Conservation (phyloP, 1,140 invertebrate genomes). For the Tribolium castaneum region DNA sequence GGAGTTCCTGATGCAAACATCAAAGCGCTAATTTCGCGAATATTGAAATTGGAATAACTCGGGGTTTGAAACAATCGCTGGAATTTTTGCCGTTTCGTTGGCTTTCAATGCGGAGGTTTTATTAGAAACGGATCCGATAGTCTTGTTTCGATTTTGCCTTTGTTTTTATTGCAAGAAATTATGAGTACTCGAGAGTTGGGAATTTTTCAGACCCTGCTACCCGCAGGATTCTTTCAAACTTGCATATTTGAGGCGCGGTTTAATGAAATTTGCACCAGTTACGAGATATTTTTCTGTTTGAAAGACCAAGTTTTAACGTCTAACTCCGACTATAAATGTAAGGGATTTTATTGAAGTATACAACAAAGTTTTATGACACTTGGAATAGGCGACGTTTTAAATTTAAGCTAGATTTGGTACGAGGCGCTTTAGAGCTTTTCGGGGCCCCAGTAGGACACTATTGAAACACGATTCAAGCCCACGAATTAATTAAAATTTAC, state of each 20-base stretch:
- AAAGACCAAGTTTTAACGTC: no score
- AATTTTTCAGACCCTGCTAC: background rate
- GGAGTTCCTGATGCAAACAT: background rate
- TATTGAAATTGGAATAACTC: slow-evolving; percentile 31
- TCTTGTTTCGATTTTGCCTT: background rate
- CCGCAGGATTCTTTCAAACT: no score
- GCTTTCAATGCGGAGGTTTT: background rate
- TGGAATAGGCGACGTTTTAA: background rate
- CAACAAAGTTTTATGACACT: background rate
- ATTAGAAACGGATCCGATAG: background rate
- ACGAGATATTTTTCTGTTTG: no score
- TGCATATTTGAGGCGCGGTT: no score
- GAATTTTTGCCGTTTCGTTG: slow-evolving; percentile 4
- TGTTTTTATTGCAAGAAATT: background rate
- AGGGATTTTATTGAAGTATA: background rate
- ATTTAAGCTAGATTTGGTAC: background rate
- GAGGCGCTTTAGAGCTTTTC: background rate
- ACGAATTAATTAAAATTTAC: no score
- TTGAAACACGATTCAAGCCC: no score
- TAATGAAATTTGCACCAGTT: no score
- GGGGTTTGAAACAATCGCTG: slow-evolving; percentile 2
- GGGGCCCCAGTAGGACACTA: background rate
- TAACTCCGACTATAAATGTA: background rate
- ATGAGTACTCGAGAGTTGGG: background rate
- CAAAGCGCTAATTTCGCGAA: slow-evolving; percentile 21